Conservation (phyloP, 1,140 invertebrate genomes). For the Pteromalus puparum region DNA sequence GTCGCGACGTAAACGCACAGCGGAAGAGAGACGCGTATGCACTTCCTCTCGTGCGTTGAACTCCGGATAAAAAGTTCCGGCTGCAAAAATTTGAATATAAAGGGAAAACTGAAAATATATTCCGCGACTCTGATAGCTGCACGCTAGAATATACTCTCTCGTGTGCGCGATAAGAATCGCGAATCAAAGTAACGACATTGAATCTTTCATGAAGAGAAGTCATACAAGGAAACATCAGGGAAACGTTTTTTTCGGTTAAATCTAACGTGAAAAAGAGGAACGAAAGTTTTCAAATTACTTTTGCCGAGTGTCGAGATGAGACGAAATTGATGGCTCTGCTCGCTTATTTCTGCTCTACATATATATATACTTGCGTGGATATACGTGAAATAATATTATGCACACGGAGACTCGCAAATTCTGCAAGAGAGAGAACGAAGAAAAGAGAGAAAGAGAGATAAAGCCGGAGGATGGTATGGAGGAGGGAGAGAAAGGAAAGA, state of each 20-base stretch:
- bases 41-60: neutral
- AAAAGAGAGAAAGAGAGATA: slow-evolving; percentile 3
- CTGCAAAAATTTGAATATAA: slow-evolving; percentile 8
- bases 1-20: too few species aligned
- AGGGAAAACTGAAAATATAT: slow-evolving; percentile 20
- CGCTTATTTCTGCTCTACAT: neutral
- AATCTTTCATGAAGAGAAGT: slow-evolving; percentile 42
- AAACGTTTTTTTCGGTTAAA: slow-evolving; percentile 39
- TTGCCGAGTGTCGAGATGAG: neutral
- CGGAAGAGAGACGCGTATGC: neutral
- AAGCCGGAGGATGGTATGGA: neutral
- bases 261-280: slow-evolving; percentile 6
- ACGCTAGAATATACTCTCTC: neutral
- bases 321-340: neutral
- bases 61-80: neutral
- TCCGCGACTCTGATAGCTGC: slow-evolving; percentile 8
- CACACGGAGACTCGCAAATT: slow-evolving; percentile 22
- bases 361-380: too few species aligned
- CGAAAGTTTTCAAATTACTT: neutral
- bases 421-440: neutral
- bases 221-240: slow-evolving; percentile 1
- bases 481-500: slow-evolving; percentile 15
- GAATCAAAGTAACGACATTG: slow-evolving; percentile 48
- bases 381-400: slow-evolving; percentile 36
- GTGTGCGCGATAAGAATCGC: slow-evolving; percentile 40